Percentiles rank a stretch among this genome's conserved stretches.
Conservation (phyloP, 2,797 vertebrate genomes). For the Danio choprae region DNA sequence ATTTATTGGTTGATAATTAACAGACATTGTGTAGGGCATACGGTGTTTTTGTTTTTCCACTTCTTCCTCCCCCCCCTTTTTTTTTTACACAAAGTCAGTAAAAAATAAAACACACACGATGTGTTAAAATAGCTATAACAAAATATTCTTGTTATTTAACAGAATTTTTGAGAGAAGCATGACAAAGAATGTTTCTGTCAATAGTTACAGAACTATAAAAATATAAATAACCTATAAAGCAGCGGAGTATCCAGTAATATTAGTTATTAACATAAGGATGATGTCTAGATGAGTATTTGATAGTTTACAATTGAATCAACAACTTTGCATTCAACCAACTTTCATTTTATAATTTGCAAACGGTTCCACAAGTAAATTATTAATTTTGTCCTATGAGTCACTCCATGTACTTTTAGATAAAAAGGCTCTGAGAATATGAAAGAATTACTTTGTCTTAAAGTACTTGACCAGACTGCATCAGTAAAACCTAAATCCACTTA, state of each 20-base stretch:
- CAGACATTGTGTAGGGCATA: too few species aligned
- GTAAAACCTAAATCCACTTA: conserved; percentile 35
- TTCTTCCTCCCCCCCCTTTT: too few species aligned
- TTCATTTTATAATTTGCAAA: conserved; percentile 31
- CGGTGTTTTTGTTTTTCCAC: too few species aligned
- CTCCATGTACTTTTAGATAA: conserved; percentile 23
- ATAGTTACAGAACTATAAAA: too few species aligned
- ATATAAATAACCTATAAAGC: too few species aligned
- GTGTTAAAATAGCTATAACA: too few species aligned
- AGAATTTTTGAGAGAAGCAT: too few species aligned
- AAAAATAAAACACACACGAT: too few species aligned
- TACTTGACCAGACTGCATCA: conserved; percentile 6
- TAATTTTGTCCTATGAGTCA: conserved; percentile 39
- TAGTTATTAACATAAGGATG: conserved; percentile 21
- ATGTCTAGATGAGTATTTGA: conserved; percentile 54
- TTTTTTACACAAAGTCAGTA: too few species aligned
- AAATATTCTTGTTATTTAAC: too few species aligned
- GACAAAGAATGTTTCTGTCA: too few species aligned
- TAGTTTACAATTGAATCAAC: conserved; percentile 53
- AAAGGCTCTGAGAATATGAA: not conserved
- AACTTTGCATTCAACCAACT: conserved; percentile 40
- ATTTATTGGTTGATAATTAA: too few species aligned
- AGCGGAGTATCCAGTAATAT: not conserved
- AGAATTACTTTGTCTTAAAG: conserved; percentile 2
- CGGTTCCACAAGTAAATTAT: conserved; percentile 53